These are phyloP conservation scores for Astatotilapia flaviijosephi DNA, from an alignment of 2,113 vertebrate species.

Conservation along the genomic window DNA sequence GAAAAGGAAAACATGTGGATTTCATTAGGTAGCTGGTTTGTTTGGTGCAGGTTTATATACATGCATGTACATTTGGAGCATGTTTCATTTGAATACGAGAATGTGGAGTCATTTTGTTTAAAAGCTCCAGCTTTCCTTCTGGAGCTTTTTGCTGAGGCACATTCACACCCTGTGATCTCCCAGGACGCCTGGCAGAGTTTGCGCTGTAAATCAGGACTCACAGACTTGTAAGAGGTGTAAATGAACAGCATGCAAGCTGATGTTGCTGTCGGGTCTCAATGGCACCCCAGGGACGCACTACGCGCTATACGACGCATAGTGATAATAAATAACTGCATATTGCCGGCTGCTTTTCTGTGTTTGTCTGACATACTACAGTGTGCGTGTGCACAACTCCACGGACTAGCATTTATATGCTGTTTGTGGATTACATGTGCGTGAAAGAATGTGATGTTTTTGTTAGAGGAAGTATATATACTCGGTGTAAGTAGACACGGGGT, in stretches of 20 bases:
- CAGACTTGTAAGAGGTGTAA: slow-evolving; percentile 66
- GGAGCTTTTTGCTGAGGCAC: slow-evolving; percentile 21
- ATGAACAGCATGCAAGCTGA: slow-evolving; percentile 64
- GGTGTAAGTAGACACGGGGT: neutral
- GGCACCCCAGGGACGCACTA: slow-evolving; percentile 23
- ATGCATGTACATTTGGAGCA: neutral
- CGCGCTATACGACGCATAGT: neutral
- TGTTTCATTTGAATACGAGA: neutral
- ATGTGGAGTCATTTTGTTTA: slow-evolving; percentile 13
- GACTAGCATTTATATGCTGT: neutral
- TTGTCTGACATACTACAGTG: neutral
- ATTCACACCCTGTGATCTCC: slow-evolving; percentile 42
- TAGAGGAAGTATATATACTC: neutral
- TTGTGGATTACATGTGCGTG: neutral
- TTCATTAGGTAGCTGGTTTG: neutral
- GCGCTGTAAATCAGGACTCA: slow-evolving; percentile 52
- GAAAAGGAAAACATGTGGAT: slow-evolving; percentile 15
- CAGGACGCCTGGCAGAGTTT: slow-evolving; percentile 34
- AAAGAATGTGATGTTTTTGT: neutral
- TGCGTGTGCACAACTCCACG: neutral
- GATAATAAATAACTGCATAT: slow-evolving; percentile 46
- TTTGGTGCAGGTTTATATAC: neutral
- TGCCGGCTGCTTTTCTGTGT: neutral
- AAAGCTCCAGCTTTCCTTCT: slow-evolving; percentile 14
- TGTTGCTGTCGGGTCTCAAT: slow-evolving; percentile 41